Conservation (phyloP, 2,113 vertebrate genomes). For the Hepsetus odoe region DNA sequence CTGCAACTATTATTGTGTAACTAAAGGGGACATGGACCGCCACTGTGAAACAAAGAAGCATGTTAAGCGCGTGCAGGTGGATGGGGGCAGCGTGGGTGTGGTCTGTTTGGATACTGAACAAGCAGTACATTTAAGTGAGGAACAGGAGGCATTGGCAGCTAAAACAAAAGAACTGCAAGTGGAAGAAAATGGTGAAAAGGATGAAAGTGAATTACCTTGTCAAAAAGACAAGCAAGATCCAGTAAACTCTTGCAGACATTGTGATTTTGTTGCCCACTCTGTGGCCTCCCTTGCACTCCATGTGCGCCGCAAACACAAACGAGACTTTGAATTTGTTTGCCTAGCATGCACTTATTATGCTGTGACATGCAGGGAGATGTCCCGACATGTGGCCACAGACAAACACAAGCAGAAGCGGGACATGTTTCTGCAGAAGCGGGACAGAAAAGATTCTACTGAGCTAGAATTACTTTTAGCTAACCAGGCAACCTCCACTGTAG, state of each 20-base stretch:
- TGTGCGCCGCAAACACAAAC: slow-evolving; percentile 89
- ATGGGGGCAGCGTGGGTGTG: slow-evolving; percentile 47
- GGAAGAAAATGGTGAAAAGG: slow-evolving; percentile 32
- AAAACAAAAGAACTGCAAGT: slow-evolving; percentile 52
- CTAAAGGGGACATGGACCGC: slow-evolving; percentile 98
- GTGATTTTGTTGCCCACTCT: slow-evolving; percentile 86
- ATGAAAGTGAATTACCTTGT: slow-evolving; percentile 41
- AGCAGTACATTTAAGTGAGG: neutral
- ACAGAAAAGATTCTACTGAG: slow-evolving; percentile 7
- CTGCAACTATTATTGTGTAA: slow-evolving; percentile 96
- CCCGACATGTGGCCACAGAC: slow-evolving; percentile 88
- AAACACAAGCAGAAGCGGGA: slow-evolving; percentile 90
- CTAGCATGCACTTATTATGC: slow-evolving; percentile 94
- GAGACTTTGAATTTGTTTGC: slow-evolving; percentile 92
- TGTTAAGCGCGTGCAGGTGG: slow-evolving; percentile 80
- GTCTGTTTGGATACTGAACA: slow-evolving; percentile 42
- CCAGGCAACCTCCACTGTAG: neutral
- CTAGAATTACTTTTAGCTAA: neutral
- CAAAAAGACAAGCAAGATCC: slow-evolving; percentile 62
- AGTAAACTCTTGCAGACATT: slow-evolving; percentile 79
- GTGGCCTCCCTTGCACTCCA: slow-evolving; percentile 87
- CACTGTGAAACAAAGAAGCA: slow-evolving; percentile 97
- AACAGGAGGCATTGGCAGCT: slow-evolving; percentile 47
- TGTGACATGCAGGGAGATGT: slow-evolving; percentile 90
- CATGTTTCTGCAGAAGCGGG: slow-evolving; percentile 68